These are phyloP conservation scores for Villa cingulata DNA, from an alignment of 2,888 invertebrate species.

Conservation along the genomic window DNA sequence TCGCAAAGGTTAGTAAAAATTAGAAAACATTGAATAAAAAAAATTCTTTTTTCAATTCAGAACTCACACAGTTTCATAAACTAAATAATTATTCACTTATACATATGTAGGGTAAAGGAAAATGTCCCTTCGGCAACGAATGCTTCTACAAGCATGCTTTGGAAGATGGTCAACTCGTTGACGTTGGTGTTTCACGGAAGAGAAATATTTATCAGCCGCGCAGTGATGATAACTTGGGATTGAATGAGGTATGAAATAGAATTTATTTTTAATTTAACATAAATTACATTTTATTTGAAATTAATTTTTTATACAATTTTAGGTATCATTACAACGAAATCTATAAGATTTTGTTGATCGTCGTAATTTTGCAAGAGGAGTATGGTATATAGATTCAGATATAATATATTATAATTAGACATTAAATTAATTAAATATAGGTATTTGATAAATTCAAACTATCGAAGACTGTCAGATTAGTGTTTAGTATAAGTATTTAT, in stretches of 20 bases:
- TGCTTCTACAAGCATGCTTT: slow-evolving; percentile 74
- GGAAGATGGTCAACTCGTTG: slow-evolving; percentile 57
- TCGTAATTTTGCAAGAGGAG: slow-evolving; percentile 31
- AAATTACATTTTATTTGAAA: background rate
- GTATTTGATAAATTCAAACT: too few species aligned
- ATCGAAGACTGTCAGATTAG: too few species aligned
- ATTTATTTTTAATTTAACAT: too few species aligned
- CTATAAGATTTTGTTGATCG: slow-evolving; percentile 59
- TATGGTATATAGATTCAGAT: too few species aligned
- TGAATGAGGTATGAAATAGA: slow-evolving; percentile 31
- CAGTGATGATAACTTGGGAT: slow-evolving; percentile 36
- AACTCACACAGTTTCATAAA: too few species aligned
- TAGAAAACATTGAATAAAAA: background rate
- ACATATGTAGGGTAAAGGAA: slow-evolving; percentile 46
- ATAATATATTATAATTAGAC: too few species aligned
- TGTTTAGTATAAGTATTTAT: too few species aligned
- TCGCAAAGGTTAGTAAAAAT: slow-evolving; percentile 40
- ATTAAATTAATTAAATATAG: too few species aligned
- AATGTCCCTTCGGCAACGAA: slow-evolving; percentile 77
- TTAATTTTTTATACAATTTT: background rate
- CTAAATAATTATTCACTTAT: too few species aligned
- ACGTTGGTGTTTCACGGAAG: slow-evolving; percentile 52
- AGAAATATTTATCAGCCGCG: slow-evolving; percentile 41
- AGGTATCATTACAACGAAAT: slow-evolving; percentile 32
- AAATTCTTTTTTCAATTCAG: too few species aligned